These are phyloP conservation scores for Isichthys henryi DNA, from an alignment of 2,113 vertebrate species.

Conservation along the genomic window DNA sequence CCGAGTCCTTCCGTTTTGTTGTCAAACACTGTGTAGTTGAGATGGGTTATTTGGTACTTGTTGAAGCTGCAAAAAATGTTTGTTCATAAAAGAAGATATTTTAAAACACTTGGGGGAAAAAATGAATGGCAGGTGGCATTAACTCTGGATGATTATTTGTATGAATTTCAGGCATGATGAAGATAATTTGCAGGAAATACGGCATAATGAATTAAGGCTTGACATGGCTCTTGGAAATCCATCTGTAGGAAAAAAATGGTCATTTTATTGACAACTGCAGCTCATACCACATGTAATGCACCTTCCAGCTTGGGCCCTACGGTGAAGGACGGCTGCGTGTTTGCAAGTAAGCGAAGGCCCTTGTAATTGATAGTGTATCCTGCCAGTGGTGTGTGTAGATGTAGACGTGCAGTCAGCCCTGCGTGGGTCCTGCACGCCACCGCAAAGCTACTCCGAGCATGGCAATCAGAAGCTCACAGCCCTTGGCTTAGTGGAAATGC, in stretches of 20 bases:
- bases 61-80: slow-evolving; percentile 3
- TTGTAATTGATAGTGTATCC: neutral
- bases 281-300: neutral
- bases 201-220: neutral
- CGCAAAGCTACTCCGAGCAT: neutral
- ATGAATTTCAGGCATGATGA: neutral
- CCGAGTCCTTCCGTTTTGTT: slow-evolving; percentile 5
- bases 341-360: neutral
- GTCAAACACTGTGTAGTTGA: slow-evolving; percentile 1
- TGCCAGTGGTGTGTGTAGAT: neutral
- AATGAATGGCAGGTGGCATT: neutral
- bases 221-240: neutral
- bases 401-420: neutral
- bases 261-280: neutral
- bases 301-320: neutral
- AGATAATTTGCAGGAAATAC: neutral
- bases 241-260: neutral
- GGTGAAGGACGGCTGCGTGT: neutral
- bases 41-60: neutral
- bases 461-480: neutral
- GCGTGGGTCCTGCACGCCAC: neutral
- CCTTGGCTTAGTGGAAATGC: neutral
- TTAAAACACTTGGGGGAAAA: neutral
- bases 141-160: neutral
- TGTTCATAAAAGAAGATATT: neutral